Conservation (phyloP, 2,113 vertebrate species). For the Vidua chalybeata region DNA sequence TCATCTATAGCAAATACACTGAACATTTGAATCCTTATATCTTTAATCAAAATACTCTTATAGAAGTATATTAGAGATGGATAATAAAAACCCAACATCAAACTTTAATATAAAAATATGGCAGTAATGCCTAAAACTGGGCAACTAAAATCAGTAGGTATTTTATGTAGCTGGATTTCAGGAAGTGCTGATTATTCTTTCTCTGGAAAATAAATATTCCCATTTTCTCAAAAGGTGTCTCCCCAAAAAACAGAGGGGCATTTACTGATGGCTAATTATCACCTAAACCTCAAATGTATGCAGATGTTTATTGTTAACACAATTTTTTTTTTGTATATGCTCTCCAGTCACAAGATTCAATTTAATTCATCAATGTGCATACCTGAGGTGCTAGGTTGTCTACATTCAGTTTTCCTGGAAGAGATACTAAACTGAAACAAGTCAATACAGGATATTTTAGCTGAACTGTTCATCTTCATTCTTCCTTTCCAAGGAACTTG, state of each 20-base stretch:
- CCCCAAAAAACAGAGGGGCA: background rate
- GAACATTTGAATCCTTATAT: background rate
- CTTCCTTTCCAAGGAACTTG: conserved; percentile 5
- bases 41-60: background rate
- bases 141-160: background rate
- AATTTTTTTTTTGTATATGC: background rate
- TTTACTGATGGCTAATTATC: background rate
- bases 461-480: conserved; percentile 5
- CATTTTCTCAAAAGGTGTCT: background rate
- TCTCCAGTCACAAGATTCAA: conserved; percentile 9
- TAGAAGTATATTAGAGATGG: background rate
- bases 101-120: background rate
- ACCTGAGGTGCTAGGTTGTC: conserved; percentile 40
- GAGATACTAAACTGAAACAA: conserved; percentile 43
- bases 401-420: conserved; percentile 61
- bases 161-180: background rate
- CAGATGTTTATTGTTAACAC: conserved; percentile 18
- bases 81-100: background rate
- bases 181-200: background rate
- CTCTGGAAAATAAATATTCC: conserved; percentile 19
- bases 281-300: conserved; percentile 22
- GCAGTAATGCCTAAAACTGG: background rate
- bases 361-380: conserved; percentile 34
- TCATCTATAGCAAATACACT: conserved; percentile 43
- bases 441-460: conserved; percentile 32